Conservation (phyloP, 2,113 vertebrate genomes). For the Anser cygnoides region DNA sequence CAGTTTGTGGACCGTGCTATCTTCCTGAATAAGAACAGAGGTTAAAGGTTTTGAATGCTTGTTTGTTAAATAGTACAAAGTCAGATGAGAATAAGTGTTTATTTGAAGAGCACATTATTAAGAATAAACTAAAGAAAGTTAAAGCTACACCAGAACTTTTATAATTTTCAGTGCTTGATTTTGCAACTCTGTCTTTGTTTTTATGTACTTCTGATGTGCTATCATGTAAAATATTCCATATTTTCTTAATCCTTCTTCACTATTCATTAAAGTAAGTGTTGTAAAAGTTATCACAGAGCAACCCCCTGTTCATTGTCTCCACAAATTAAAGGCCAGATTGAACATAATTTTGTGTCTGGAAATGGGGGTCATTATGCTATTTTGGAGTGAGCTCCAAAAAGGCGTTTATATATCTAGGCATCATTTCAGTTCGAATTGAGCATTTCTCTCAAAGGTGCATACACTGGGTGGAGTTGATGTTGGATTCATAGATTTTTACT, state of each 20-base stretch:
- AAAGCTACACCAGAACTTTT: neutral
- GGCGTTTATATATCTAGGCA: neutral
- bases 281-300: neutral
- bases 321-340: neutral
- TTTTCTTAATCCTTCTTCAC: neutral
- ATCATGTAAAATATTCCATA: neutral
- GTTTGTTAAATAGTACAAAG: neutral
- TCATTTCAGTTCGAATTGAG: neutral
- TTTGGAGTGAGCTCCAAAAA: neutral
- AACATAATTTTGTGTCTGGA: neutral
- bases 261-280: neutral
- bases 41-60: neutral
- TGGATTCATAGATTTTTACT: neutral
- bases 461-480: accelerated
- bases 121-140: neutral
- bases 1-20: neutral
- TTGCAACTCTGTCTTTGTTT: neutral
- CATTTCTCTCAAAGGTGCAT: neutral
- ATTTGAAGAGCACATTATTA: neutral
- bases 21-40: neutral
- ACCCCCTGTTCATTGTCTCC: neutral
- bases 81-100: neutral
- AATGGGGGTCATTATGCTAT: neutral
- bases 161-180: neutral
- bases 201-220: neutral